Evolutionary conservation across 2,888 invertebrate species (phyloP).

Genomic region (Heliconius cydno): DNA sequence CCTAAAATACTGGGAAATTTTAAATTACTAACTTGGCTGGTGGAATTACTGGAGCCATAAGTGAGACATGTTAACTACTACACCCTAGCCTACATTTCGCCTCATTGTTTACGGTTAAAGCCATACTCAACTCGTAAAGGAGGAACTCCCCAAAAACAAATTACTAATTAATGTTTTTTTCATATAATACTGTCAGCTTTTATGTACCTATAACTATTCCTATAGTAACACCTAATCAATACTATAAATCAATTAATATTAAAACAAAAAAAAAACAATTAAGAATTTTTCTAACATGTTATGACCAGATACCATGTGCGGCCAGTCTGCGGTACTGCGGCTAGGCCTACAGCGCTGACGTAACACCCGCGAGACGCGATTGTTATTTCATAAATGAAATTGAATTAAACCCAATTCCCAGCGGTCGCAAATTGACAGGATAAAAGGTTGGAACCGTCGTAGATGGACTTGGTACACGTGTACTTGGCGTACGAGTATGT

Average conservation of each 20-base stretch:
- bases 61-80: background rate
- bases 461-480: constrained; percentile 26
- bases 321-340: constrained; percentile 37
- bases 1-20: constrained; percentile 32
- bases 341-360: constrained; percentile 33
- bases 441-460: constrained; percentile 28
- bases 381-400: constrained; percentile 45
- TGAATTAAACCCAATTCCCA: constrained; percentile 43
- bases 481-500: background rate
- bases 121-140: background rate
- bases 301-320: constrained; percentile 23
- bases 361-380: constrained; percentile 40
- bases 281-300: no score
- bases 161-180: background rate
- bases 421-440: constrained; percentile 35
- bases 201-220: no score
- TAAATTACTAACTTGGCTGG: constrained; percentile 14
- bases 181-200: no score
- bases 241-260: no score
- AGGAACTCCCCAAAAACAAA: background rate
- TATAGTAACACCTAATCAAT: no score
- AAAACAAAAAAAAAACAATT: no score
- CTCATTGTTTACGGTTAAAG: background rate
- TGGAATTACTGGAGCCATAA: background rate
- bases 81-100: background rate